Evolutionary conservation across 2,888 invertebrate species (phyloP), one percentile per base, ranked within the genome.

Genomic region (Epirrhoe tristata): DNA sequence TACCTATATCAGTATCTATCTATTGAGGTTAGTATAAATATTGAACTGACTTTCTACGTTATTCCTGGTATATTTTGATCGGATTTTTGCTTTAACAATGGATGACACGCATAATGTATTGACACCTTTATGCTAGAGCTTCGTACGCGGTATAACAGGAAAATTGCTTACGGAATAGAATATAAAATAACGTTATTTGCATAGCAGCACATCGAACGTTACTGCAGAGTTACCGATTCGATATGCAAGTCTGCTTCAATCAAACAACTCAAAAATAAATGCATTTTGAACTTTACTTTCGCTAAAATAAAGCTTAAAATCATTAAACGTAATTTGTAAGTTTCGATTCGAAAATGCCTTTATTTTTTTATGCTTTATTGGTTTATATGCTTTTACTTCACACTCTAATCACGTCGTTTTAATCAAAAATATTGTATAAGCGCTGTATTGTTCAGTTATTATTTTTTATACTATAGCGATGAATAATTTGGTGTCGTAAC

Each of bases 131-230:
- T 57, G 24, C 31, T 17, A 1, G 34, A 64, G 60, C 70, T 32
- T 62, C 62, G 62, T 39, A 58, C 39, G 63, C 50, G 46, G 39
- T 54, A 58, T 70, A 63, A 64, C 59, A 68, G 62, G 72, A 51
- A 73, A 75, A 77, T 74, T 58, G 67, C 68, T 71, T 63, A 67
- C 63, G 58, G 68, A 71, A 72, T 68, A 66, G 65, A 71, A 72
- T 72, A 71, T 67, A 66, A 72, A 63, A 63, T 69, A 70, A 70
- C 67, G 70, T 68, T 72, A 70, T 72, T 72, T 72, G 71, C 67
- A 72, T 72, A 71, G 71, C 69, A 63, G 63, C 63, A 63, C 60
- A 65, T 65, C 59, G 43, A 55, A 62, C 57, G 66, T 66, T 62
- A 61, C 58, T 60, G 60, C 61, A 31, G 51, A 54, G 61, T 69